Evolutionary conservation across 1,140 invertebrate genomes (phyloP).

Genomic region (Drosophila fuyamai): DNA sequence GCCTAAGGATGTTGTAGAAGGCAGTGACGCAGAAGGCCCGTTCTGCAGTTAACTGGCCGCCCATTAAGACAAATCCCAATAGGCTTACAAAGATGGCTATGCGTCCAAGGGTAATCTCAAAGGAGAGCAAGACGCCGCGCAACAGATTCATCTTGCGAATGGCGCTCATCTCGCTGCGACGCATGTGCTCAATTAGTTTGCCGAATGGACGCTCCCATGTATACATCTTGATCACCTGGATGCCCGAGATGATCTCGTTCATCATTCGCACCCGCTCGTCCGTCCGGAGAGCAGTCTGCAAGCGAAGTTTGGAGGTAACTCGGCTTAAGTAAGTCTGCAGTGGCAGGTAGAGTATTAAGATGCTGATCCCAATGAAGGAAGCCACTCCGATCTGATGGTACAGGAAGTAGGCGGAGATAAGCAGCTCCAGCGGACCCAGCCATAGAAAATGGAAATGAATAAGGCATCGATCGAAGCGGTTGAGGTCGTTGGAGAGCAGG

Average conservation of each 20-base stretch:
- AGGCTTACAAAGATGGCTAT: slow-evolving; percentile 92
- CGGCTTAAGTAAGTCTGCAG: slow-evolving; percentile 92
- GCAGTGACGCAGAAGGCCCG: slow-evolving; percentile 91
- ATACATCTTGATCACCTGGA: slow-evolving; percentile 94
- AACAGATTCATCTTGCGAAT: slow-evolving; percentile 89
- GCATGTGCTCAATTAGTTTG: slow-evolving; percentile 86
- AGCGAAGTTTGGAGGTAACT: slow-evolving; percentile 87
- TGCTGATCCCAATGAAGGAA: slow-evolving; percentile 90
- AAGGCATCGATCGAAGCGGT: slow-evolving; percentile 83
- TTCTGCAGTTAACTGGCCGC: slow-evolving; percentile 85
- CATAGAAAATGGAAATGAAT: slow-evolving; percentile 85
- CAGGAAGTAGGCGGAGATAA: slow-evolving; percentile 89
- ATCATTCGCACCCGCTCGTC: slow-evolving; percentile 93
- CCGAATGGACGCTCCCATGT: slow-evolving; percentile 93
- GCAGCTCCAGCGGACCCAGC: slow-evolving; percentile 86
- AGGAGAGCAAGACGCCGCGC: slow-evolving; percentile 89
- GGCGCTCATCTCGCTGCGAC: slow-evolving; percentile 86
- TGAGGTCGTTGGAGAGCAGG: slow-evolving; percentile 88
- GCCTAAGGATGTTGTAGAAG: slow-evolving; percentile 89
- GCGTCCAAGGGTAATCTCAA: slow-evolving; percentile 90
- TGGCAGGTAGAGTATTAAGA: slow-evolving; percentile 92
- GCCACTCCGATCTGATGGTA: slow-evolving; percentile 86
- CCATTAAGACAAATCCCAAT: slow-evolving; percentile 89
- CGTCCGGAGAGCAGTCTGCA: slow-evolving; percentile 89
- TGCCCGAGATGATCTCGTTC: slow-evolving; percentile 95